A percentile compares a stretch with the other conserved stretches of the same genome.
Evolutionary conservation across 2,113 vertebrate genomes (phyloP).

Genomic region (Muntiacus reevesi): DNA sequence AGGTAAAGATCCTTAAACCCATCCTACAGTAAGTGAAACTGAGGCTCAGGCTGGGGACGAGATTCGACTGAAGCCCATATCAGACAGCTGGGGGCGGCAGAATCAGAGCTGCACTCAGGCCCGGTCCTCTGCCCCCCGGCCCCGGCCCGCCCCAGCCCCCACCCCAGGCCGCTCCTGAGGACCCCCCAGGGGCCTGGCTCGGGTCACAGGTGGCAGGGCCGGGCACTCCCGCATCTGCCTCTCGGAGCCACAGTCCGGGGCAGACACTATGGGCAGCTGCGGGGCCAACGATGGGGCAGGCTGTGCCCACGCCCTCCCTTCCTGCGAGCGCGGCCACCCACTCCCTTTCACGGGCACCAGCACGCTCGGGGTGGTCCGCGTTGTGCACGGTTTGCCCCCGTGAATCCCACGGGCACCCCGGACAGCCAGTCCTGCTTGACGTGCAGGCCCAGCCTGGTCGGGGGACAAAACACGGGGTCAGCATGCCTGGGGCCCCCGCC

Average conservation of each 20-base stretch:
- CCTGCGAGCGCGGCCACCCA: accelerated
- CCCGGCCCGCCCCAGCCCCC: no score
- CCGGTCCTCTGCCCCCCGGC: background rate
- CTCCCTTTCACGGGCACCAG: background rate
- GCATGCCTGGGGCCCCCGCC: background rate
- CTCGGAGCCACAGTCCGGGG: background rate
- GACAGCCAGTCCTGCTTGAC: background rate
- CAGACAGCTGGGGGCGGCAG: background rate
- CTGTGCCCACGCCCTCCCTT: background rate
- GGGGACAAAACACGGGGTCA: background rate
- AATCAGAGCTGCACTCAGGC: background rate
- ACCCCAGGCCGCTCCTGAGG: background rate
- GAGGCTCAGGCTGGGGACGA: background rate
- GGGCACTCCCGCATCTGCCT: background rate
- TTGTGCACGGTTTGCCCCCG: no score
- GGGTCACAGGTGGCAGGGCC: background rate
- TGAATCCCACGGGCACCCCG: background rate
- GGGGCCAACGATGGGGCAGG: accelerated
- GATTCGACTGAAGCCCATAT: background rate
- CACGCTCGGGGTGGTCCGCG: background rate
- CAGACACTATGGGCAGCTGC: background rate
- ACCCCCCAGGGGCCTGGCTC: background rate
- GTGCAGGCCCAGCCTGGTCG: accelerated
- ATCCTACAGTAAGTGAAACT: background rate
- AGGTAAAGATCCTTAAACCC: background rate